A percentile compares a stretch with the other conserved stretches of the same genome.
Conservation (phyloP, 2,888 invertebrate genomes). For the Yponomeuta malinellus region DNA sequence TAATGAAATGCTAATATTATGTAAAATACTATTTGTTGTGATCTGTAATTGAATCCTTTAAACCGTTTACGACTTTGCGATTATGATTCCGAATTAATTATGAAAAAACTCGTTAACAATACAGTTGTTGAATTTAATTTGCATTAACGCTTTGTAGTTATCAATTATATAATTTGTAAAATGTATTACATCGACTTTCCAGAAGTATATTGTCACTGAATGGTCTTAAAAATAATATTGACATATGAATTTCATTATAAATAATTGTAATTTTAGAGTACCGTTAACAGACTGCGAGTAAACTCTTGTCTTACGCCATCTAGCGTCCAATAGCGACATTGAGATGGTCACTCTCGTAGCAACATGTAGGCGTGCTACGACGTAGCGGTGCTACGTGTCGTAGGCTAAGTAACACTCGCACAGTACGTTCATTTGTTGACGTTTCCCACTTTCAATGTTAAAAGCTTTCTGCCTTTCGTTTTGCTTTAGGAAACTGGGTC, state of each 20-base stretch:
- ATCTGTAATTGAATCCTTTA: conserved; percentile 8
- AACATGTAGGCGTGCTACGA: background rate
- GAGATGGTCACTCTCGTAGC: background rate
- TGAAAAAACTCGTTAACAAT: background rate
- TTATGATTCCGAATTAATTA: conserved; percentile 3
- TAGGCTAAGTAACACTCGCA: background rate
- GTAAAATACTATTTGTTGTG: conserved; percentile 14
- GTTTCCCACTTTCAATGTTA: background rate
- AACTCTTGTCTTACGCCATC: background rate
- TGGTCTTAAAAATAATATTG: background rate
- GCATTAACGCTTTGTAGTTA: background rate
- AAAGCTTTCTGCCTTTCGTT: no score
- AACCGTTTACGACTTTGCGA: background rate
- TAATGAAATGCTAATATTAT: conserved; percentile 15
- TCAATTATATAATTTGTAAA: background rate
- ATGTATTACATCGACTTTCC: background rate
- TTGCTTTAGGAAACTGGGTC: no score
- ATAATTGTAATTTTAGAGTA: background rate
- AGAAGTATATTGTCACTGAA: no score
- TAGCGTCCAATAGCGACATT: conserved; percentile 5
- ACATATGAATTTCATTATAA: background rate
- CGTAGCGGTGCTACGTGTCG: background rate
- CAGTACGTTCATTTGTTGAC: background rate
- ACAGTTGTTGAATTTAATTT: background rate
- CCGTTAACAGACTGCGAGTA: background rate